Percentiles rank a stretch among this genome's conserved stretches.
These are phyloP conservation scores for Campylomormyrus tamandua DNA, from an alignment of 2,113 vertebrate species.

Conservation along the genomic window DNA sequence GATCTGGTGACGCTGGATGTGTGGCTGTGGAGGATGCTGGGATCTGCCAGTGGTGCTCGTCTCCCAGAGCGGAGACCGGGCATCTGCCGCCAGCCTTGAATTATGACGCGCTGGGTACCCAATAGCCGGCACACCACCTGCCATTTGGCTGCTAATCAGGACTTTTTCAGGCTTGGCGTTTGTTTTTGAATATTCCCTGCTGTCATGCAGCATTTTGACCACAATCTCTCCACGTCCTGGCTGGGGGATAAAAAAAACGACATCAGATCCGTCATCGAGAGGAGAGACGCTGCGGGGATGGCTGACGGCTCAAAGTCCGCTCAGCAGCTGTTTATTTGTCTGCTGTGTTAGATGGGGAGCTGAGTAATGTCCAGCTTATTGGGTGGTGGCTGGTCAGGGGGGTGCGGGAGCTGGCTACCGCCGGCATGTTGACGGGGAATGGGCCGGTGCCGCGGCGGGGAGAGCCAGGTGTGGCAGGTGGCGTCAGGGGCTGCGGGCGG, in stretches of 20 bases:
- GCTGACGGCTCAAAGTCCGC: conserved; percentile 23
- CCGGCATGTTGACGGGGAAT: conserved; percentile 42
- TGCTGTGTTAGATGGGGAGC: conserved; percentile 46
- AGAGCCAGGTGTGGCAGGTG: neutral
- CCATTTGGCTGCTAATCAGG: conserved; percentile 26
- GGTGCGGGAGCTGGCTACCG: conserved; percentile 31
- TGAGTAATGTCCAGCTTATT: neutral
- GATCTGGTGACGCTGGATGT: neutral
- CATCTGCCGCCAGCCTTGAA: neutral
- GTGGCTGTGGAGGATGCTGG: neutral
- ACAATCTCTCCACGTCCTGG: conserved; percentile 5
- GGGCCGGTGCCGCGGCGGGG: conserved; percentile 19
- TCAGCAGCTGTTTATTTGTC: conserved; percentile 54
- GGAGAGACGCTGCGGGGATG: neutral
- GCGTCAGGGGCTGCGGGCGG: neutral
- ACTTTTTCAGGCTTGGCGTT: conserved; percentile 27
- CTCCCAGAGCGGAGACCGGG: neutral
- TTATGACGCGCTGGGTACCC: neutral
- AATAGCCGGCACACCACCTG: neutral
- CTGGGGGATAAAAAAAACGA: neutral
- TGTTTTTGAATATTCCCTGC: conserved; percentile 22
- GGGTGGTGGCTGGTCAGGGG: neutral
- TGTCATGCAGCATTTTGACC: neutral
- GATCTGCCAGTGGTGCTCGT: neutral
- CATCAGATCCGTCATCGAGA: neutral